Evolutionary conservation across 2,888 invertebrate genomes (phyloP).

Genomic region (Coronaproctus castanopsis): DNA sequence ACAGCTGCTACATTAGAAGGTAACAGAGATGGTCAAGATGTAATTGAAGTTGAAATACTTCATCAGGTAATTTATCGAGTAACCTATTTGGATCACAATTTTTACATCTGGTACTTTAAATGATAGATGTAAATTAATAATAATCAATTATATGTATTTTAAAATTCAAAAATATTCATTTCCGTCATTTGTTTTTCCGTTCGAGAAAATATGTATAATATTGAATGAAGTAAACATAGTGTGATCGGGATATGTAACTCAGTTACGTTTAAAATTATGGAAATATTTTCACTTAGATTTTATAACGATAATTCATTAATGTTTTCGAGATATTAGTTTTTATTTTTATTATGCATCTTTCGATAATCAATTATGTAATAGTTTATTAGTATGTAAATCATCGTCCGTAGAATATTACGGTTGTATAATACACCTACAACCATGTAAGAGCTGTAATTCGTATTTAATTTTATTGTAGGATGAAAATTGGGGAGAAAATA

Average conservation of each 20-base stretch:
- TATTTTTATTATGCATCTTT: not conserved
- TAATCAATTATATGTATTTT: no score
- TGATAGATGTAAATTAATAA: not conserved
- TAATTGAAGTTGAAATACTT: conserved; percentile 86
- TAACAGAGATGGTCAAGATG: conserved; percentile 64
- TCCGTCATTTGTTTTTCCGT: no score
- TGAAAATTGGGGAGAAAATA: conserved; percentile 98
- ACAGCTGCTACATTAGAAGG: conserved; percentile 63
- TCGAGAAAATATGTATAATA: no score
- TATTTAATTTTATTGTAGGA: no score
- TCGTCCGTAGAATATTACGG: not conserved
- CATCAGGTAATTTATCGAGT: conserved; percentile 36
- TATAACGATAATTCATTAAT: no score
- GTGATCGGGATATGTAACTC: no score
- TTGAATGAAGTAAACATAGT: no score
- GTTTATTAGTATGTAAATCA: not conserved
- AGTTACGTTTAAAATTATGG: no score
- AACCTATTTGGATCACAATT: no score
- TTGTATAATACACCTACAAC: not conserved
- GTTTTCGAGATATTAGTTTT: no score
- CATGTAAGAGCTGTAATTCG: no score
- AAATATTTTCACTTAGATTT: no score
- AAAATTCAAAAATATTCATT: not conserved
- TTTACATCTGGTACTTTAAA: not conserved
- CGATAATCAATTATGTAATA: not conserved